phyloP scores from a whole-genome alignment of 1,140 invertebrate genomes.

The Eriocheir sinensis region DNA sequence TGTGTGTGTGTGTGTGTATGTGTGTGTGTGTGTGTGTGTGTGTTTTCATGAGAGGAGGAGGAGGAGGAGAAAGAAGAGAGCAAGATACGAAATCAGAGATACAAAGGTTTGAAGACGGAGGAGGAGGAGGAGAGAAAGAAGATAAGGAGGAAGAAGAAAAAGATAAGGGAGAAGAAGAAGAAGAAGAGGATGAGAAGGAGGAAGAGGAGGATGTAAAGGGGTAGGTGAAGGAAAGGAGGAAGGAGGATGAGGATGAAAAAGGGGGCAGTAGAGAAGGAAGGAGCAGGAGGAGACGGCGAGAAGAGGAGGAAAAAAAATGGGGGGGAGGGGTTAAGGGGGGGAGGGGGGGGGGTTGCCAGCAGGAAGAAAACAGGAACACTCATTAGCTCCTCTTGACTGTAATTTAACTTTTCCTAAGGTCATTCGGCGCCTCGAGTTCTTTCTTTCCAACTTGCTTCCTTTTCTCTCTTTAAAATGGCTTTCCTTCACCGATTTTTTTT shows the following conservation, averaged over 20 bases:
- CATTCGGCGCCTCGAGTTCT: background rate
- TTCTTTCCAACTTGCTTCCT: background rate
- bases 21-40: slow-evolving; percentile 14
- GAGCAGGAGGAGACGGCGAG: background rate
- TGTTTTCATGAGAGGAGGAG: background rate
- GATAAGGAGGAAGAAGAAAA: background rate
- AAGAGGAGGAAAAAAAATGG: background rate
- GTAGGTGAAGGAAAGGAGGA: background rate
- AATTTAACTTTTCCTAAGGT: slow-evolving; percentile 26
- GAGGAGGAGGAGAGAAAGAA: background rate
- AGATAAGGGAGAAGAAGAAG: background rate
- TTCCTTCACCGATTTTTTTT: background rate
- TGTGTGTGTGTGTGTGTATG: slow-evolving; percentile 6
- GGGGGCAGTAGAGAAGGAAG: background rate
- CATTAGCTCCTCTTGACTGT: slow-evolving; percentile 15
- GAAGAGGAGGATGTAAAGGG: too few species aligned
- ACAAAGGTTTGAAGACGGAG: background rate
- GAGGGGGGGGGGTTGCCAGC: background rate
- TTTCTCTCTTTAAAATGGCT: background rate
- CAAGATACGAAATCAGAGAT: background rate
- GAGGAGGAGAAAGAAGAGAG: background rate
- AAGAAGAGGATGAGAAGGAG: background rate
- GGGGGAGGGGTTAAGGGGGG: background rate
- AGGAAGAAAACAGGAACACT: slow-evolving; percentile 20
- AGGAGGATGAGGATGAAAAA: background rate